Base-by-base conservation (phyloP, 2,888 invertebrate genomes). In the Idaea straminata region DNA sequence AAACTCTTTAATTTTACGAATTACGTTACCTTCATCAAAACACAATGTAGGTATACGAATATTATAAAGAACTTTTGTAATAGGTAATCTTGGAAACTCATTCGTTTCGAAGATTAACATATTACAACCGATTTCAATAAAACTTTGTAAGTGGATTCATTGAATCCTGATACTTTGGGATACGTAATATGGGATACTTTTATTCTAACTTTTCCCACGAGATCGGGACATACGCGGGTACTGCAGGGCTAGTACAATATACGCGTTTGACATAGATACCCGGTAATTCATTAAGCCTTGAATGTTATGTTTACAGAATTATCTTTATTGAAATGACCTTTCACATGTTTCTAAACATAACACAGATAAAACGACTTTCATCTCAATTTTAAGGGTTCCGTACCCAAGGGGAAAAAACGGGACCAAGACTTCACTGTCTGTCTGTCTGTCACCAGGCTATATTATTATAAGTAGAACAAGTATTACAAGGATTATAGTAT, bases 321-420 rank as follows among this genome's bases (percentile, higher is more conserved):
- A 89, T 89, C 87, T 80, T 63, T 82, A 84, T 83, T 83, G 75
- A 84, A 81, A 80, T 88, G 86, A 90, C 90, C 89, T 89, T 84
- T 88, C 79, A 84, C 79, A 81, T 80, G 74, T 77, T 73, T 77
- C 81, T 79, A 78, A 81, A 83, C 75, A 77, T 74, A 77, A 75
- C 77, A 77, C 72, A 74, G 71, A 82, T 71, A 79, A 75, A 80
- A 80, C 78, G 74, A 77, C 75, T 78, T 77, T 75, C 74, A 74
- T 65, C 74, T 74, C 62, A 69, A 65, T 72, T 66, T 64, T 67
- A 67, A 62, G 25, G 25, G 25, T 25, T 25, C 25, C 25, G 25
- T 3, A 25, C 25, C 25, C 25, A 25, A 25, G 3, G 25, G 25
- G 25, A 25, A n/a, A n/a, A n/a, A n/a, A n/a, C n/a, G n/a, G n/a